Percentiles rank a stretch among this genome's conserved stretches.
Evolutionary conservation across 23 tunicate species (phyloP).

Genomic region (Oikopleura dioica): DNA sequence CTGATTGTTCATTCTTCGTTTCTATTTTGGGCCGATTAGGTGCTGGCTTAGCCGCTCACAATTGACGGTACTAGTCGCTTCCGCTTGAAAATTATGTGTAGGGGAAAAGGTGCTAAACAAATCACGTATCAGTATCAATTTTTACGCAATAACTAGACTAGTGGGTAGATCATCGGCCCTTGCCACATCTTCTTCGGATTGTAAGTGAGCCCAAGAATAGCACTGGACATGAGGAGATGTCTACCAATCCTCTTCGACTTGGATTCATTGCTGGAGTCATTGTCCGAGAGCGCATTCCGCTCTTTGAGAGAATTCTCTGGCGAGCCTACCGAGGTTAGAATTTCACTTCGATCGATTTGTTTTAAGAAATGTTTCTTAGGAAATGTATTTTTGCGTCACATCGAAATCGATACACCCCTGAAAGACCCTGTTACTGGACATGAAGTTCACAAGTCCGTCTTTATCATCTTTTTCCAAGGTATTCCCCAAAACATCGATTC

Average conservation of each 20-base stretch:
- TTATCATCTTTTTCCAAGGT: slow-evolving; percentile 74
- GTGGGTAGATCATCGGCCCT: background rate
- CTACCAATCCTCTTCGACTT: background rate
- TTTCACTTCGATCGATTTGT: background rate
- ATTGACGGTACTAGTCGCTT: no score
- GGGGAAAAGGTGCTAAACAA: no score
- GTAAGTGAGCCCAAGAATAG: background rate
- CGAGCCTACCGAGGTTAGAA: slow-evolving; percentile 22
- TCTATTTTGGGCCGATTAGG: no score
- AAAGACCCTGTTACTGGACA: slow-evolving; percentile 60
- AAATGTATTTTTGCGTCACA: slow-evolving; percentile 35
- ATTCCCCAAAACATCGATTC: slow-evolving; percentile 8
- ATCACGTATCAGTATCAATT: no score
- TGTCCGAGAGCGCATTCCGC: slow-evolving; percentile 22
- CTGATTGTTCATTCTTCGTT: no score
- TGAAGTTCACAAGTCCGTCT: slow-evolving; percentile 38
- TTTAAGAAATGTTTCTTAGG: slow-evolving; percentile 6
- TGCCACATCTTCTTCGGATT: background rate
- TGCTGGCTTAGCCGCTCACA: no score
- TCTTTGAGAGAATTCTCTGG: slow-evolving; percentile 46
- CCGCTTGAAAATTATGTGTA: no score
- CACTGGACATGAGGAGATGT: background rate
- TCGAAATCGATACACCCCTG: slow-evolving; percentile 38
- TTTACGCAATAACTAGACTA: no score
- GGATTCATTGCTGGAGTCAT: slow-evolving; percentile 43